These are phyloP conservation scores for Netelia fuscicornis DNA, from an alignment of 2,888 invertebrate genomes.

Conservation along the genomic window DNA sequence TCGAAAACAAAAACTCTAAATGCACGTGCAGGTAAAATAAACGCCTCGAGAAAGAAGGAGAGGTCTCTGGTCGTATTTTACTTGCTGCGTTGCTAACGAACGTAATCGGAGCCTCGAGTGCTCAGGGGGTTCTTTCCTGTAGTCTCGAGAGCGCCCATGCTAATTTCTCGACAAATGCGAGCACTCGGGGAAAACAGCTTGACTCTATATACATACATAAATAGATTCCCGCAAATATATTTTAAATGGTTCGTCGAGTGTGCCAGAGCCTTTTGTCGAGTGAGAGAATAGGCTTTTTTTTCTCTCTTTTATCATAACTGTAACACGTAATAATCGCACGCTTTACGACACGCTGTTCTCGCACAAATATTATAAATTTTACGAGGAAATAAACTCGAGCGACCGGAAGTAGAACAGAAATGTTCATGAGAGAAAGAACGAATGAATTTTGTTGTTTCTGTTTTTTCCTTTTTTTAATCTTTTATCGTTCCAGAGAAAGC, in stretches of 20 bases:
- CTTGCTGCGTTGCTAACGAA: slow-evolving; percentile 42
- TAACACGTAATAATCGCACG: no score
- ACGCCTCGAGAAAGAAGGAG: slow-evolving; percentile 18
- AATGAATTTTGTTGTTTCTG: slow-evolving; percentile 20
- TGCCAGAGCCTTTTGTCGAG: slow-evolving; percentile 8
- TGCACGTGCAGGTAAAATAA: slow-evolving; percentile 40
- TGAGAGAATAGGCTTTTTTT: slow-evolving; percentile 4
- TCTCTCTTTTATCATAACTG: not conserved
- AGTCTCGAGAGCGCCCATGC: slow-evolving; percentile 11
- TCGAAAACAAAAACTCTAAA: slow-evolving; percentile 1
- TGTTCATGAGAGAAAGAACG: slow-evolving; percentile 27
- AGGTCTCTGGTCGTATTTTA: slow-evolving; percentile 18
- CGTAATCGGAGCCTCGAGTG: slow-evolving; percentile 57
- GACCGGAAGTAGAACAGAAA: slow-evolving; percentile 47
- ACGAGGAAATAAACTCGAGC: slow-evolving; percentile 19
- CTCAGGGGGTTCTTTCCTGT: slow-evolving; percentile 12
- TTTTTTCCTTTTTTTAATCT: slow-evolving; percentile 21
- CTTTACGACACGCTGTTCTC: not conserved
- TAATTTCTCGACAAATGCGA: slow-evolving; percentile 46
- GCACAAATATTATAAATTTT: slow-evolving; percentile 8
- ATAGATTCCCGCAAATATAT: slow-evolving; percentile 3
- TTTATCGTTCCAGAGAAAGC: slow-evolving; percentile 48
- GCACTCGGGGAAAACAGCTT: slow-evolving; percentile 40
- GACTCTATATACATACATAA: not conserved
- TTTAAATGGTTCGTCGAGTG: slow-evolving; percentile 37